Conservation (phyloP, 2,113 vertebrate species). For the Pristiophorus japonicus region DNA sequence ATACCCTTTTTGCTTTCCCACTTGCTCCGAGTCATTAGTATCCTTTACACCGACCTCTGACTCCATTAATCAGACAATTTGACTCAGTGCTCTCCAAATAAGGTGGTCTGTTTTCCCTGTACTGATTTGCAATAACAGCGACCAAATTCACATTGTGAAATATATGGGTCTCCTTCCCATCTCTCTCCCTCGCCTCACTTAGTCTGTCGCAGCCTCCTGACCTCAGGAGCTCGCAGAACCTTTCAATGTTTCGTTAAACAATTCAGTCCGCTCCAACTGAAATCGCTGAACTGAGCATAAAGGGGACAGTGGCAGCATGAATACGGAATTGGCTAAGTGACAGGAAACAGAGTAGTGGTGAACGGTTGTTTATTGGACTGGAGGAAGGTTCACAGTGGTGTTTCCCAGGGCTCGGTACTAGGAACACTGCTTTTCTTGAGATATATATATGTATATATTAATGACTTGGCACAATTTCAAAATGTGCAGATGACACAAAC, state of each 20-base stretch:
- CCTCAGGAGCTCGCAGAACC: background rate
- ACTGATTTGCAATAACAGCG: background rate
- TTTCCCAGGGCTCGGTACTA: too few relatives aligned
- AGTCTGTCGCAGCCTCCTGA: background rate
- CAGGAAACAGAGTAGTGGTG: too few relatives aligned
- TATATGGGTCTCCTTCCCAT: background rate
- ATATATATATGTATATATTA: too few relatives aligned
- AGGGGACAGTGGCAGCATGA: too few relatives aligned
- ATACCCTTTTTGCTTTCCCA: background rate
- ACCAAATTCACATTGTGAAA: background rate
- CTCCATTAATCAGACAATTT: background rate
- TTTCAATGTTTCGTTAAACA: background rate
- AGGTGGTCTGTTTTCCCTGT: background rate
- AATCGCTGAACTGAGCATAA: background rate
- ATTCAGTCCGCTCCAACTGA: background rate
- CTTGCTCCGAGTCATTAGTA: background rate
- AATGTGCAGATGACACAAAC: too few relatives aligned
- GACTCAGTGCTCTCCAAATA: background rate
- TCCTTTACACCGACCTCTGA: background rate
- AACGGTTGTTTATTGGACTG: too few relatives aligned
- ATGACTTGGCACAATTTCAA: too few relatives aligned
- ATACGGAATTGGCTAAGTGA: too few relatives aligned
- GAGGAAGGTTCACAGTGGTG: too few relatives aligned
- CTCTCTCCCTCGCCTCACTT: background rate
- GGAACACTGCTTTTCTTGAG: too few relatives aligned